These are phyloP conservation scores for Psittacula echo DNA, from an alignment of 2,797 vertebrate species.

Conservation along the genomic window DNA sequence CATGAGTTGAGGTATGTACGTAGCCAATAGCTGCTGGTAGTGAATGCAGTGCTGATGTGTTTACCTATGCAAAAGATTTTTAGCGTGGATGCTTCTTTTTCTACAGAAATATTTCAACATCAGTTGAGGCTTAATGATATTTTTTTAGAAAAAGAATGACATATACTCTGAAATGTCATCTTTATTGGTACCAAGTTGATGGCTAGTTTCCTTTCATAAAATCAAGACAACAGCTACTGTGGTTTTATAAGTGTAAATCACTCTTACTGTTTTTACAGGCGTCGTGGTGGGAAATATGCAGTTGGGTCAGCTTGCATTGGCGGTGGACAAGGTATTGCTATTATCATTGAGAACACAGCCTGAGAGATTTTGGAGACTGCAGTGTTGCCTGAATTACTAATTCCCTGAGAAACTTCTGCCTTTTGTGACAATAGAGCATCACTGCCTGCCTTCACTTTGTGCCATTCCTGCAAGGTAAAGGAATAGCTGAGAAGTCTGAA, in stretches of 20 bases:
- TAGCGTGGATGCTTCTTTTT: background rate
- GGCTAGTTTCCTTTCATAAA: background rate
- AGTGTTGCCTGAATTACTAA: background rate
- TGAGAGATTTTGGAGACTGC: slow-evolving; percentile 22
- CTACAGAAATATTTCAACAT: background rate
- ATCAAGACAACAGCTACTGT: too few species aligned
- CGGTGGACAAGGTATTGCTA: slow-evolving; percentile 94
- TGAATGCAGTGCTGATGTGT: background rate
- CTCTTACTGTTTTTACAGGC: slow-evolving; percentile 74
- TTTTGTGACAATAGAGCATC: background rate
- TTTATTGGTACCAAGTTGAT: fast-evolving
- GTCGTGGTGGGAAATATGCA: slow-evolving; percentile 89
- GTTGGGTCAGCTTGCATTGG: slow-evolving; percentile 96
- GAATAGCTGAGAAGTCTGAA: background rate
- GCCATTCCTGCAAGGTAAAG: slow-evolving; percentile 18
- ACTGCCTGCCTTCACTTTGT: background rate
- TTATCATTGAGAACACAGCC: slow-evolving; percentile 85
- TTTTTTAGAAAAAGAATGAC: background rate
- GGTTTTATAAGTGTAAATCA: background rate
- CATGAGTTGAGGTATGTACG: slow-evolving; percentile 88
- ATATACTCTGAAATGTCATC: fast-evolving
- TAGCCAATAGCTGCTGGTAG: background rate
- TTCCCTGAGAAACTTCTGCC: background rate
- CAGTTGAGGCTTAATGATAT: fast-evolving
- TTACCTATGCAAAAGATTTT: background rate